Conservation (phyloP, 2,113 vertebrate species). For the Neodontobutis hainanensis region DNA sequence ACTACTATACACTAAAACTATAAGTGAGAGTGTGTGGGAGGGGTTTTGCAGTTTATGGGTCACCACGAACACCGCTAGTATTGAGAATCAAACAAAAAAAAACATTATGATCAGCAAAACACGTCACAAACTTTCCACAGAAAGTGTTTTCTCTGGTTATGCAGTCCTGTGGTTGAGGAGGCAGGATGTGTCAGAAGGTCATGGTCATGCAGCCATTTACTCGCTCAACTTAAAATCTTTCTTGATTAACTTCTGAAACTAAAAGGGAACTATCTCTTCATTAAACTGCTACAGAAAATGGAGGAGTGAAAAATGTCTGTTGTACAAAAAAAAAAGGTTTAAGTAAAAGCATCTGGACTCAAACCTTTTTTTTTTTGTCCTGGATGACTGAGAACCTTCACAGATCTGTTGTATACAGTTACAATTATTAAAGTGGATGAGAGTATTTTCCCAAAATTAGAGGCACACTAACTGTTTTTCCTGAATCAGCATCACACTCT, state of each 20-base stretch:
- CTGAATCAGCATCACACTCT: neutral
- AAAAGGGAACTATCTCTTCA: too few relatives aligned
- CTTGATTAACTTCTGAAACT: too few relatives aligned
- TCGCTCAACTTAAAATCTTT: neutral
- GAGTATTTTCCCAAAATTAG: too few relatives aligned
- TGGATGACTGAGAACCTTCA: too few relatives aligned
- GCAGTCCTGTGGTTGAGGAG: slow-evolving; percentile 38
- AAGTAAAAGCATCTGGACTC: too few relatives aligned
- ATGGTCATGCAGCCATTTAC: slow-evolving; percentile 29
- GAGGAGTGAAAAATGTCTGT: too few relatives aligned
- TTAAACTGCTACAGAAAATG: too few relatives aligned
- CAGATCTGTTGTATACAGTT: too few relatives aligned
- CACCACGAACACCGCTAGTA: neutral
- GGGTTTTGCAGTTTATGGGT: neutral
- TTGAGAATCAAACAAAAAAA: slow-evolving; percentile 2
- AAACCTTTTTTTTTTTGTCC: too few relatives aligned
- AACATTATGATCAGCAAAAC: slow-evolving; percentile 25
- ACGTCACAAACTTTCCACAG: slow-evolving; percentile 50
- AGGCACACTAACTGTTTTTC: neutral
- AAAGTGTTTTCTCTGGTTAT: slow-evolving; percentile 42
- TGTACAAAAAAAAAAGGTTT: too few relatives aligned
- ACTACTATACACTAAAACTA: slow-evolving; percentile 1
- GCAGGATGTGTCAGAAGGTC: slow-evolving; percentile 67
- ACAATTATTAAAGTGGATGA: too few relatives aligned
- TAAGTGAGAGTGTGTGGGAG: slow-evolving; percentile 55